phyloP scores from a whole-genome alignment of 2,888 invertebrate species.

The Epistrophe grossulariae region DNA sequence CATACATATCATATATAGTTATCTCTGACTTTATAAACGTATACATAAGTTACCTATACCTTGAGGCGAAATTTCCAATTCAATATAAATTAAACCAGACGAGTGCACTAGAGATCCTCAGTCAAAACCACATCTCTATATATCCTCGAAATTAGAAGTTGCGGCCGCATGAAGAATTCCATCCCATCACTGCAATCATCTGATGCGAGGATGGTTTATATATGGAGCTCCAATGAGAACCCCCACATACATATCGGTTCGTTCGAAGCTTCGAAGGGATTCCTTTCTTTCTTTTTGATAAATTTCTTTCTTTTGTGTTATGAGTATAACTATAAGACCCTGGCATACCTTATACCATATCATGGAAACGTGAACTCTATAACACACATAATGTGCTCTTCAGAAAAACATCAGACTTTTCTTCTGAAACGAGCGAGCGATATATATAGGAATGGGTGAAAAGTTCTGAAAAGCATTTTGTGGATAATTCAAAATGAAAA shows the following conservation, averaged over 20 bases:
- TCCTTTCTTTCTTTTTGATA: slow-evolving; percentile 69
- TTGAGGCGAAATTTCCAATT: slow-evolving; percentile 63
- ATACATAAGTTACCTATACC: slow-evolving; percentile 34
- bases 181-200: slow-evolving; percentile 19
- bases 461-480: slow-evolving; percentile 75
- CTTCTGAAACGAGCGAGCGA: not conserved
- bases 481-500: slow-evolving; percentile 76
- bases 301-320: slow-evolving; percentile 71
- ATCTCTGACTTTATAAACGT: not conserved
- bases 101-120: slow-evolving; percentile 61
- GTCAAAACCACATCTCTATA: slow-evolving; percentile 74
- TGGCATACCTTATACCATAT: not conserved
- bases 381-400: slow-evolving; percentile 19
- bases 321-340: slow-evolving; percentile 68
- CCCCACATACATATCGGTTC: not conserved
- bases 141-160: slow-evolving; percentile 73
- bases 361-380: slow-evolving; percentile 55
- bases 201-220: not conserved
- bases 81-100: slow-evolving; percentile 73
- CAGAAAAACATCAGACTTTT: slow-evolving; percentile 17
- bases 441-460: slow-evolving; percentile 24
- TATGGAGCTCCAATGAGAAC: not conserved
- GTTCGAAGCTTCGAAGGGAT: slow-evolving; percentile 25
- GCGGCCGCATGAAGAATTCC: slow-evolving; percentile 71
- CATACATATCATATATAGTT: not conserved